Evolutionary conservation across 2,888 invertebrate genomes (phyloP), one percentile per base, ranked within the genome.

Genomic region (Stenoptilia bipunctidactyla): DNA sequence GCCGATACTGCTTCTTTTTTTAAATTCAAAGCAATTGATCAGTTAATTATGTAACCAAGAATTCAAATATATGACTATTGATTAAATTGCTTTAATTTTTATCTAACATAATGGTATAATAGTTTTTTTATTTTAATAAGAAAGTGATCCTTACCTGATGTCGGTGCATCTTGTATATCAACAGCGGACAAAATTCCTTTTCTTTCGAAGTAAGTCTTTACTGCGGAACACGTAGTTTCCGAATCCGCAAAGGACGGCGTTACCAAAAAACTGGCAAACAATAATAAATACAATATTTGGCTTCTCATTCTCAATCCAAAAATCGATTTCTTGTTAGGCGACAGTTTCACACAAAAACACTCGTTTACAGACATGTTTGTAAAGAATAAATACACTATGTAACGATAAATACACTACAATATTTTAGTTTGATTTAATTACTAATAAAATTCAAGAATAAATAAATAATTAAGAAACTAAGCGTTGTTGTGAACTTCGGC

Each of bases 131-230:
- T n/a, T n/a, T n/a, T n/a, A n/a, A n/a, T n/a, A n/a, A n/a, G n/a
- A n/a, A n/a, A n/a, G n/a, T n/a, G n/a, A 65, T 67, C 63, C 82
- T 82, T 60, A 86, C 87, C 86, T 74, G 79, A 79, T 61, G 73
- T 76, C 33, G 85, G 84, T 49, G 75, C 74, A 45, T 80, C 72
- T 58, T 82, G 79, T 48, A 86, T 63, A 53, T 80, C 82, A 52
- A 72, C 64, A 49, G 69, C 62, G 47, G 75, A 71, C 62, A 75
- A 66, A 68, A 85, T 76, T 69, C 82, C 82, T 66, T 76, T 80
- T 59, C 71, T 74, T 58, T 75, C 79, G 52, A 86, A 83, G 48
- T 79, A 70, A 58, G 59, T 79, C 66, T 70, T 82, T 52, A 84
- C 85, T 61, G 69, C 76, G 45, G 80, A 70, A 76, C 87, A 87